Evolutionary conservation across 2,113 vertebrate genomes (phyloP).

Genomic region (Bos indicus): DNA sequence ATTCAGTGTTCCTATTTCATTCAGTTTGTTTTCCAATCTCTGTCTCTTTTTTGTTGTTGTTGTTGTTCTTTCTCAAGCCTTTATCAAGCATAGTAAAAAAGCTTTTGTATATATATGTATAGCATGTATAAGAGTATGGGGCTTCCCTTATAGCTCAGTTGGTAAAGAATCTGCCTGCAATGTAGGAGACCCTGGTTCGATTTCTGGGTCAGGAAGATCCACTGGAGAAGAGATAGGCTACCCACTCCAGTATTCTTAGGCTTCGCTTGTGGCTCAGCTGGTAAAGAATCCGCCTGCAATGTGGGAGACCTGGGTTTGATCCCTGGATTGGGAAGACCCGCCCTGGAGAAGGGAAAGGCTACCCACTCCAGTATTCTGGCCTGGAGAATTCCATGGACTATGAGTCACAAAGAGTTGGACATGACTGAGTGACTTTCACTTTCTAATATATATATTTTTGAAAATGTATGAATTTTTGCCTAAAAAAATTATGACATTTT

Average conservation of each 20-base stretch:
- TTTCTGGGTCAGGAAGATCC: not conserved
- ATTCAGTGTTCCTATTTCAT: not conserved
- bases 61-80: not conserved
- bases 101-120: not conserved
- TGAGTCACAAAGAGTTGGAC: not conserved
- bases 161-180: not conserved
- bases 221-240: not conserved
- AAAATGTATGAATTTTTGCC: not conserved
- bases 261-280: not conserved
- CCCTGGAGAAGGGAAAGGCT: not conserved
- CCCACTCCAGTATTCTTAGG: not conserved
- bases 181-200: not conserved
- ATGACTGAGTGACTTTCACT: not conserved
- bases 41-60: not conserved
- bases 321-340: not conserved
- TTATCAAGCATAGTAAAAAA: not conserved
- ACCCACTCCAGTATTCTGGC: not conserved
- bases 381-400: not conserved
- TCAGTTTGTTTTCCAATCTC: not conserved
- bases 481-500: not conserved
- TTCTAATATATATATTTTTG: not conserved
- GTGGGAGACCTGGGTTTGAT: not conserved
- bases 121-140: not conserved
- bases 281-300: not conserved
- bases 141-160: not conserved